Evolutionary conservation across 2,888 invertebrate species (phyloP), one percentile per base, ranked within the genome.

Genomic region (Lamproptera curius): DNA sequence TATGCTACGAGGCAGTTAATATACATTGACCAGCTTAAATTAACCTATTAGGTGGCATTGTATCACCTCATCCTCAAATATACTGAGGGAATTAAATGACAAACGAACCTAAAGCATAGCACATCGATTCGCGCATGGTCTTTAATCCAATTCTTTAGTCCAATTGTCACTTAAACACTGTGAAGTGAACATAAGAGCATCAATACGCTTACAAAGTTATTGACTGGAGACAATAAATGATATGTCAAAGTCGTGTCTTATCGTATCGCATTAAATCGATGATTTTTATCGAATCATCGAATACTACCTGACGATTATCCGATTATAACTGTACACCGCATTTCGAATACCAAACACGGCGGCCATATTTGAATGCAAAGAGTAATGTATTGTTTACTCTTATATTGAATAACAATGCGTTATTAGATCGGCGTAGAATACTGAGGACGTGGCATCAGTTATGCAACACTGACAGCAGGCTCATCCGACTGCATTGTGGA

Each of bases 221-320:
- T 65, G 65, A 70, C n/a, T n/a, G n/a, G n/a, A n/a, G n/a, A n/a
- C n/a, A n/a, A 74, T 67, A 65, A 65, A 75, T 74, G 74, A 84
- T 85, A 84, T 83, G 82, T 85, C 84, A 80, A 77, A 70, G 83
- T 85, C 82, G 70, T 69, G 74, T 73, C 81, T 78, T 77, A 73
- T 76, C 70, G 73, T 67, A 72, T 69, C 73, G 69, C 67, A 72
- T 67, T 70, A 68, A 64, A 70, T 61, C 74, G 72, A 76, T 75
- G 66, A 65, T 73, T 80, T 84, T n/a, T 85, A 77, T 83, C 82
- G 71, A 67, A 68, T 63, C 72, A 70, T 78, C 75, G 76, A 75
- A 73, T 72, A 75, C 67, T 65, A 71, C 56, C 67, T 71, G 68
- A 65, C 69, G 76, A 77, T 79, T 76, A 76, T 76, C 61, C 69